A percentile compares a stretch with the other conserved stretches of the same genome.
Evolutionary conservation across 1,140 invertebrate species (phyloP).

Genomic region (Fopius arisanus): DNA sequence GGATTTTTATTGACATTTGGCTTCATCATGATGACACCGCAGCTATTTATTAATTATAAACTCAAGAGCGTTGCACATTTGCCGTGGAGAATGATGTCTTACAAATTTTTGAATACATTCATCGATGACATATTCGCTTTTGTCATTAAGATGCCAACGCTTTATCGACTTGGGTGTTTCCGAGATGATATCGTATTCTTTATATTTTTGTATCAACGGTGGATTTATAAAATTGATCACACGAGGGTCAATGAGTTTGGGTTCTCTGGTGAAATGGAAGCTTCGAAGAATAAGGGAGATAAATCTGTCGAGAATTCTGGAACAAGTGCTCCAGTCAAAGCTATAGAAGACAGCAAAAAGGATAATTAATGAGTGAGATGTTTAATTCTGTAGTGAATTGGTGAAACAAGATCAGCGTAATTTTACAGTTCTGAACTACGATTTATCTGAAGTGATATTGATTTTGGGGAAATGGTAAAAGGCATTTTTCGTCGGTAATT

Average conservation of each 20-base stretch:
- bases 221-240: conserved; percentile 96
- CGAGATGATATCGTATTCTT: conserved; percentile 98
- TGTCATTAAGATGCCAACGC: conserved; percentile 99
- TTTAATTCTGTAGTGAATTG: no score
- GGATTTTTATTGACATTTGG: conserved; percentile 98
- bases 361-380: not conserved
- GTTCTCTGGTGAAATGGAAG: conserved; percentile 72
- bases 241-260: conserved; percentile 97
- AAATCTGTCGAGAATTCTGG: not conserved
- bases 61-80: conserved; percentile 98
- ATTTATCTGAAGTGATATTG: no score
- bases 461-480: no score
- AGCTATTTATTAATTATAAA: conserved; percentile 99
- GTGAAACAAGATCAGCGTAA: no score
- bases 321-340: not conserved
- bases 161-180: conserved; percentile 95
- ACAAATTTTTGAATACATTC: conserved; percentile 99
- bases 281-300: not conserved
- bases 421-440: no score
- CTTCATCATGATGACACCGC: conserved; percentile 99
- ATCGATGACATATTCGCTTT: conserved; percentile 99
- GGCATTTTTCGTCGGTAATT: no score
- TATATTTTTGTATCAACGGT: conserved; percentile 97
- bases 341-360: not conserved
- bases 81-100: conserved; percentile 99